These are phyloP conservation scores for Dendrocincla tyrannina DNA, from an alignment of 2,797 vertebrate species.

Conservation along the genomic window DNA sequence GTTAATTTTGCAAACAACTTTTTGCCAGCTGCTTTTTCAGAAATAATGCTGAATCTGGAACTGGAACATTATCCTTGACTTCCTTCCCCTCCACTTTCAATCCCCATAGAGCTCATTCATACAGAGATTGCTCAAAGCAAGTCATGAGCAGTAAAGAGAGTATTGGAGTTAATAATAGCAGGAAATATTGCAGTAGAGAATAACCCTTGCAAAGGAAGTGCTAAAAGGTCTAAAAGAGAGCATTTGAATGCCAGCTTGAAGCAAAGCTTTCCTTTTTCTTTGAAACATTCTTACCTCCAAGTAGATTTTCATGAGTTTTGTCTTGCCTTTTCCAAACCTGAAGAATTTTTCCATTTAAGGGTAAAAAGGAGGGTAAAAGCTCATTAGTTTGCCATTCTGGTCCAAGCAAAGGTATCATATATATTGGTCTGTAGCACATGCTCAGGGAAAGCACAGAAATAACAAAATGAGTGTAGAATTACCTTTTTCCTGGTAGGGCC, in stretches of 20 bases:
- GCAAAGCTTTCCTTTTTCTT: not conserved
- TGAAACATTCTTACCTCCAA: not conserved
- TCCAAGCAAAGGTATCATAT: not conserved
- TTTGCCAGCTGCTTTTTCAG: not conserved
- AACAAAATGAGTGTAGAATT: not conserved
- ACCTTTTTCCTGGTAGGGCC: not conserved
- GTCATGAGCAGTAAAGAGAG: not conserved
- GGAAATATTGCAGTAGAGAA: not conserved
- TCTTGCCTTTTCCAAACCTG: not conserved
- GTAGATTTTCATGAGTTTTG: not conserved
- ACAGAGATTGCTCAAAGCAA: not conserved
- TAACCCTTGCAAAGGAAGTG: not conserved
- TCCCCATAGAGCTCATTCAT: not conserved
- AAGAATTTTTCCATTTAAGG: not conserved
- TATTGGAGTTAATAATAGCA: not conserved
- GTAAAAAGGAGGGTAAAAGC: not conserved
- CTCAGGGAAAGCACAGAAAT: not conserved
- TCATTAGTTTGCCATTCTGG: not conserved
- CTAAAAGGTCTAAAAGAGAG: not conserved
- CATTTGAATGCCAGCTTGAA: not conserved
- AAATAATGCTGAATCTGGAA: not conserved
- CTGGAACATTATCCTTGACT: not conserved
- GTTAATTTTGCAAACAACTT: not conserved
- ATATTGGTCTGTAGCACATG: not conserved
- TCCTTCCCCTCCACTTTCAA: not conserved